A percentile compares a stretch with the other conserved stretches of the same genome.
phyloP scores from a whole-genome alignment of 2,888 invertebrate genomes.

The Caenorhabditis sp. region DNA sequence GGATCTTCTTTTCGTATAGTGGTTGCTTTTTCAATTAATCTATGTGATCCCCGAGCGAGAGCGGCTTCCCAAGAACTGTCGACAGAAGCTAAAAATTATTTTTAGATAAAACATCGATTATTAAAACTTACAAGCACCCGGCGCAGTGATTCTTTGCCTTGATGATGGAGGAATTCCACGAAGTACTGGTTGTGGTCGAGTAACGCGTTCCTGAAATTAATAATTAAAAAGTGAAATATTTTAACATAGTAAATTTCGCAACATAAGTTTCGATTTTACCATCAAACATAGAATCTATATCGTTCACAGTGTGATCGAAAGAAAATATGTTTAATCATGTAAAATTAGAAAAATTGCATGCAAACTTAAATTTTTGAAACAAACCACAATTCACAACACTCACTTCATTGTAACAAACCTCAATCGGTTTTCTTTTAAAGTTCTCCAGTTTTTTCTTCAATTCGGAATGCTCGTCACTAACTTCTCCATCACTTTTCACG shows the following conservation, averaged over 20 bases:
- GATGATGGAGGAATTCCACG: neutral
- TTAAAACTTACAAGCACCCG: neutral
- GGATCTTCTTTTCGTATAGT: slow-evolving; percentile 10
- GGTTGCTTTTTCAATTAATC: slow-evolving; percentile 1
- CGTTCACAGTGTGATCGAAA: too few relatives aligned
- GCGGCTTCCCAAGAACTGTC: slow-evolving; percentile 2
- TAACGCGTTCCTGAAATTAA: neutral
- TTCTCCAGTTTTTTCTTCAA: neutral
- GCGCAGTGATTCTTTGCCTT: neutral
- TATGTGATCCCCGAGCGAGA: neutral
- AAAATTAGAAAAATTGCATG: neutral
- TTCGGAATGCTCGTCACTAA: slow-evolving; percentile 1
- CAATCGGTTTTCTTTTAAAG: slow-evolving; percentile 14
- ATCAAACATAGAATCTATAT: too few relatives aligned
- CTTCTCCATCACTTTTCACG: slow-evolving; percentile 4
- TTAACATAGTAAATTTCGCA: too few relatives aligned
- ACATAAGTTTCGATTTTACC: too few relatives aligned
- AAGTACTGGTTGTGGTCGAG: slow-evolving; percentile 1
- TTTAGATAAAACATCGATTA: neutral
- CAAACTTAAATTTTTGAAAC: too few relatives aligned
- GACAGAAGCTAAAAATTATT: neutral
- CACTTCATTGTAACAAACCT: slow-evolving; percentile 45
- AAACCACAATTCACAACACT: slow-evolving; percentile 13
- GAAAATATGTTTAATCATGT: too few relatives aligned
- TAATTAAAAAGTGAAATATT: too few relatives aligned